Base-by-base conservation (phyloP, 2,888 invertebrate genomes). In the Cephalotes varians region DNA sequence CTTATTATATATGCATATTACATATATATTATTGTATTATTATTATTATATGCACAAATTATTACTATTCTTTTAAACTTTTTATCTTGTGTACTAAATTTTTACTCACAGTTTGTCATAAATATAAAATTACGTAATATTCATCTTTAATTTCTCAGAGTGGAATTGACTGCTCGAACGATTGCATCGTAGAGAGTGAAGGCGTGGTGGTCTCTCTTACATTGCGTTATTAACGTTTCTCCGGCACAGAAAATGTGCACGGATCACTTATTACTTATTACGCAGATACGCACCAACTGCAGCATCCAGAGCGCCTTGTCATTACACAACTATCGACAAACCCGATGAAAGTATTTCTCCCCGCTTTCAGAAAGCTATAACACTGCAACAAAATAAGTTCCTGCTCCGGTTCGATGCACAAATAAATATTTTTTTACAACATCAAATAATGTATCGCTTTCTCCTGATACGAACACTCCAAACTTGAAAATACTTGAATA, bases 161-260 rank as follows among this genome's bases (percentile, higher is more conserved):
- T 71, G 28, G 64, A 44, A 65, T 44, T 65, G 9, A 25, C 40
- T 44, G 25, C 10, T 51, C 58, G 76, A 83, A 85, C 54, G 34
- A 83, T 64, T 34, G 49, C 80, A 71, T 71, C 40, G 71, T 54
- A 71, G 79, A 69, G 81, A 80, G 81, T 80, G 85, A 87, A 81
- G 88, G 87, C 87, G 88, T 87, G 88, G 86, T 82, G 86, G 77
- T 77, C 58, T 67, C 80, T 76, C 73, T 80, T 84, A 79, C 73
- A 71, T 82, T 44, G 81, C 86, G 81, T 85, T 88, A 87, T 86
- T 88, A 87, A 81, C 83, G 85, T 84, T 88, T 87, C 85, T 83
- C 86, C 81, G 76, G 58, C 25, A 37, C 82, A 65, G 76, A 67
- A 81, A 85, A 81, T 72, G 83, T 65, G 69, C 74, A 80, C 79